A percentile compares a stretch with the other conserved stretches of the same genome.
Conservation (phyloP, 2,113 vertebrate species). For the Pantherophis guttatus region DNA sequence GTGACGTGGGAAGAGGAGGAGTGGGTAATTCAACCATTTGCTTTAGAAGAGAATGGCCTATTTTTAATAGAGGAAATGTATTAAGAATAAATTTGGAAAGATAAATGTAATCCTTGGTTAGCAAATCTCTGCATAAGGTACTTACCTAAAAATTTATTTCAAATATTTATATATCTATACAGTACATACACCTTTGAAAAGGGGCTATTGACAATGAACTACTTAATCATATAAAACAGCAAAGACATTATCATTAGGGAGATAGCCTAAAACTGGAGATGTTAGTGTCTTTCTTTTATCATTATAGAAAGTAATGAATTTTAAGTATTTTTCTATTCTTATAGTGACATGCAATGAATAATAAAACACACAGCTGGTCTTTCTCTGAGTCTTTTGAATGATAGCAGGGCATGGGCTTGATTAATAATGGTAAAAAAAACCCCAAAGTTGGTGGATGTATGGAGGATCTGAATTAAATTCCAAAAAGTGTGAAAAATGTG, state of each 20-base stretch:
- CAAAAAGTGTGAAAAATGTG: not conserved
- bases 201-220: too few species aligned
- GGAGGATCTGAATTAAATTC: not conserved
- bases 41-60: not conserved
- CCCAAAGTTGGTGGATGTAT: not conserved
- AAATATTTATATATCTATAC: not conserved
- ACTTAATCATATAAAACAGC: not conserved
- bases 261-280: not conserved
- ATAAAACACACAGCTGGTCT: not conserved
- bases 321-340: not conserved
- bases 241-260: not conserved
- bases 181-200: not conserved
- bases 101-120: not conserved
- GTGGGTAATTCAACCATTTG: conserved; percentile 12
- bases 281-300: not conserved
- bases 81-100: conserved; percentile 2
- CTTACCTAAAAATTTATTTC: not conserved
- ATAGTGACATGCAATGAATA: not conserved
- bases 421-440: not conserved
- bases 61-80: conserved; percentile 11
- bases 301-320: not conserved
- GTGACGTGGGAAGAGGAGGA: conserved; percentile 19
- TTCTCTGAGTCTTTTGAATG: not conserved
- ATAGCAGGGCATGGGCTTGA: not conserved
- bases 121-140: not conserved